Percentiles rank a stretch among this genome's conserved stretches.
Conservation (phyloP, 2,888 invertebrate species). For the Tetranychus piercei region DNA sequence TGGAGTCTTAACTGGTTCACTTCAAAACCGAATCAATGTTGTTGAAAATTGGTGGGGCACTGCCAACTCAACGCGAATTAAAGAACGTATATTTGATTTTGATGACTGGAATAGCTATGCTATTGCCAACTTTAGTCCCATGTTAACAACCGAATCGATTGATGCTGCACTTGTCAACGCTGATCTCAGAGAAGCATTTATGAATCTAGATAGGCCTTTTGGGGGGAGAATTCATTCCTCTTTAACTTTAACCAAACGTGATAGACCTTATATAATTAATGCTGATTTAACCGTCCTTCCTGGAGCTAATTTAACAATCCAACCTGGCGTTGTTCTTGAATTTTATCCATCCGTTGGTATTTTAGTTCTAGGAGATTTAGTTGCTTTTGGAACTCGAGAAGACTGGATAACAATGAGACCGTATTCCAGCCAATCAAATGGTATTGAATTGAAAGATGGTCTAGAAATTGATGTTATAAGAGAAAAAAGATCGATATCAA, state of each 20-base stretch:
- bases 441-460: not conserved
- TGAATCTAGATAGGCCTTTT: conserved; percentile 39
- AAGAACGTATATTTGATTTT: conserved; percentile 72
- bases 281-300: conserved; percentile 96
- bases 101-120: conserved; percentile 99
- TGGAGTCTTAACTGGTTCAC: conserved; percentile 60
- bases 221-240: conserved; percentile 56
- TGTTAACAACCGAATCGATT: conserved; percentile 30
- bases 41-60: conserved; percentile 95
- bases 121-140: conserved; percentile 73
- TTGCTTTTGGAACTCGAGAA: conserved; percentile 51
- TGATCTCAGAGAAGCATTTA: conserved; percentile 34
- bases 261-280: conserved; percentile 55
- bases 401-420: conserved; percentile 29
- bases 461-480: not conserved
- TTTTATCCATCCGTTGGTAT: conserved; percentile 91
- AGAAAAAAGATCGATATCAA: not conserved
- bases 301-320: conserved; percentile 60
- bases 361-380: conserved; percentile 70
- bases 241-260: conserved; percentile 43
- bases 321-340: conserved; percentile 72
- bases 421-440: not conserved
- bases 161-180: conserved; percentile 22
- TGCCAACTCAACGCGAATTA: conserved; percentile 27
- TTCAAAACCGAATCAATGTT: conserved; percentile 68